A percentile compares a stretch with the other conserved stretches of the same genome.
Conservation (phyloP, 2,797 vertebrate species). For the Lycodopsis pacificus region DNA sequence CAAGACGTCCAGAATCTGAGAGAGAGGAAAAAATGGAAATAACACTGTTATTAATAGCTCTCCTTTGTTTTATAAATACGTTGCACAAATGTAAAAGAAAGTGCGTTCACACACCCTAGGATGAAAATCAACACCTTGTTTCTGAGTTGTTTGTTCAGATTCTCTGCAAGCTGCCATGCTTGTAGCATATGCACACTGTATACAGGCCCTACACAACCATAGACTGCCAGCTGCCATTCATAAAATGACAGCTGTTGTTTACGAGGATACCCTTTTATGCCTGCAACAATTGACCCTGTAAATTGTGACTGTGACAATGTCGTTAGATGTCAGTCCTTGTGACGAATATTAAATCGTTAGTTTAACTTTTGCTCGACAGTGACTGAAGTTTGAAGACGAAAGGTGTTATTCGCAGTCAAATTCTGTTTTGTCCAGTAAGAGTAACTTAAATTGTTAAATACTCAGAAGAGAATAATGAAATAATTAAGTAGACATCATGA, state of each 20-base stretch:
- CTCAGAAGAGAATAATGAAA: background rate
- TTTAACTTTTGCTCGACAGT: conserved; percentile 3
- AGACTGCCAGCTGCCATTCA: conserved; percentile 40
- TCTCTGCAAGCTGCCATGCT: conserved; percentile 6
- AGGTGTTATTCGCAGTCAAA: background rate
- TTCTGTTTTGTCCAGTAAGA: background rate
- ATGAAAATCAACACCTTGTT: background rate
- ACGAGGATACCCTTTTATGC: conserved; percentile 51
- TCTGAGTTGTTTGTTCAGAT: conserved; percentile 11
- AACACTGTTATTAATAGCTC: background rate
- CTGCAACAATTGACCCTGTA: conserved; percentile 42
- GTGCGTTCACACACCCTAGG: background rate
- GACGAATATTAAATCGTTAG: conserved; percentile 27
- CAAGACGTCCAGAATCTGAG: conserved; percentile 94
- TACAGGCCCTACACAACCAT: conserved; percentile 34
- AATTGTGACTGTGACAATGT: conserved; percentile 42
- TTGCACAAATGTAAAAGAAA: background rate
- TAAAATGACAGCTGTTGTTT: conserved; percentile 64
- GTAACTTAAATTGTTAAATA: background rate
- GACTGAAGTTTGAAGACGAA: background rate
- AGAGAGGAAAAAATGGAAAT: conserved; percentile 7
- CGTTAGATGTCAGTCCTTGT: conserved; percentile 2
- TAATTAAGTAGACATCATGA: background rate
- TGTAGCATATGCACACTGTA: background rate
- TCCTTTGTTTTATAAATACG: background rate